Evolutionary conservation across 2,888 invertebrate genomes (phyloP), one percentile per base, ranked within the genome.

Genomic region (Magallana nippona): DNA sequence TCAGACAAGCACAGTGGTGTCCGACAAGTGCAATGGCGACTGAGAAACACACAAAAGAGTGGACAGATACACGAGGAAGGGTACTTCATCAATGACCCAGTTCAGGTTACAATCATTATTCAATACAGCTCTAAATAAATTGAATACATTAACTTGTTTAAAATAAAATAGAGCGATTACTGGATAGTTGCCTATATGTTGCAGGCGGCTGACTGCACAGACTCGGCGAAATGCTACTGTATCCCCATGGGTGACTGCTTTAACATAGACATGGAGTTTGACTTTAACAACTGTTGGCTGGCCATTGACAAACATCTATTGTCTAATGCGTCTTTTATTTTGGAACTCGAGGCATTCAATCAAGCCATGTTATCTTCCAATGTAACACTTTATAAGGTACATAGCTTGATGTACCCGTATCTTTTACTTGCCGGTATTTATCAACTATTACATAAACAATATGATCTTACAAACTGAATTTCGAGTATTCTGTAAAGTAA

Each of bases 1-100:
- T 83, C 44, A 71, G 83, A 83, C 55, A 56, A 80, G 10, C 79
- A 83, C 63, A 83, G 83, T 57, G 83, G 83, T 8, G 71, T 83
- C 13, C 80, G 27, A 17, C 8, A 13, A 27, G 57, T 83, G 10
- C 60, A 32, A 27, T 80, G 79, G 80, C 60, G 77, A 77, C 15
- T 83, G 3, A 71, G 10, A 10, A 57, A 57, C 5, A 56, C 44
- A 44, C 19, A 15, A 17, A 17, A 17, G 55, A n/a, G 27, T 22
- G 5, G 27, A 13, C 22, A 71, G 27, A 71, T 71, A 22, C 27
- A 71, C 15, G 32, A 71, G 32, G 71, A 71, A 27, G 71, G 71
- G 2, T 71, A 27, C 11, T 71, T 71, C 71, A 22, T 22, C 10
- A 71, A 71, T 10, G 32, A 71, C 71, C 71, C 71, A 13, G 2